A percentile compares a stretch with the other conserved stretches of the same genome.
These are phyloP conservation scores for Globodera ellingtonae DNA, from an alignment of 1,140 invertebrate genomes.

Conservation along the genomic window DNA sequence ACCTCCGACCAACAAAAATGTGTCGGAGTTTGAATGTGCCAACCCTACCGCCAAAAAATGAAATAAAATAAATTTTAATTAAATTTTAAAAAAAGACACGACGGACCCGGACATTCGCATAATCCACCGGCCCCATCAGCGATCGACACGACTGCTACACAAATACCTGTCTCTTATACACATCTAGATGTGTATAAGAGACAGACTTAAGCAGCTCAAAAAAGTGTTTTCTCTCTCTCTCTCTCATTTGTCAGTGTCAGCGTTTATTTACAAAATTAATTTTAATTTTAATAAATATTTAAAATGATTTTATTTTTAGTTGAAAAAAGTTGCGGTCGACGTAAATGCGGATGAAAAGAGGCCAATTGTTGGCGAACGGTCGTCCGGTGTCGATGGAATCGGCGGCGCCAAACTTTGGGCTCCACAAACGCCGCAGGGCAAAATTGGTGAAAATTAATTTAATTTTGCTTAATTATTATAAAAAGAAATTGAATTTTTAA, in stretches of 20 bases:
- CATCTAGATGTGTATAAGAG: no score
- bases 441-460: not conserved
- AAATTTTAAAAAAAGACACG: not conserved
- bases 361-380: not conserved
- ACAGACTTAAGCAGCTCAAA: no score
- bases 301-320: not conserved
- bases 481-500: no score
- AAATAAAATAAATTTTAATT: not conserved
- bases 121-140: not conserved
- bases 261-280: no score
- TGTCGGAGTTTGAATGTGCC: no score
- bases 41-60: not conserved
- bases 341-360: not conserved
- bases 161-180: no score
- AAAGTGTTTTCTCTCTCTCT: no score
- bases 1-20: no score
- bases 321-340: not conserved
- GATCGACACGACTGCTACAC: not conserved
- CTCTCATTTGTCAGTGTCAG: no score
- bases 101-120: constrained; percentile 1
- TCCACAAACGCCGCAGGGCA: not conserved
- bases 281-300: no score
- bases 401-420: not conserved
- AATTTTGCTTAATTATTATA: no score
- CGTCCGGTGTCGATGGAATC: not conserved